Evolutionary conservation across 2,888 invertebrate species (phyloP).

Genomic region (Eilema sororculum): DNA sequence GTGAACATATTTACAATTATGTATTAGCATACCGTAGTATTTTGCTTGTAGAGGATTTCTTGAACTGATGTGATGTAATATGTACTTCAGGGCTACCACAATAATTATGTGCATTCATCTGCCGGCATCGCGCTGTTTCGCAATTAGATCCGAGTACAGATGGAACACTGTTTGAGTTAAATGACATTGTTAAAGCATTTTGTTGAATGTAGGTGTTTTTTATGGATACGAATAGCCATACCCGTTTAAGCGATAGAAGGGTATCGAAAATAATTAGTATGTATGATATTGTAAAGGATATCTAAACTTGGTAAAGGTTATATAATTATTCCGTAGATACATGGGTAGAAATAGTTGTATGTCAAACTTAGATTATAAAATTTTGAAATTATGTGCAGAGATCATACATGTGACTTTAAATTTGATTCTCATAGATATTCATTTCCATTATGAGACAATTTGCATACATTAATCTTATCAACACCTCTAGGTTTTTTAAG

Average conservation of each 20-base stretch:
- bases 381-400: background rate
- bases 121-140: conserved; percentile 27
- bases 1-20: conserved; percentile 66
- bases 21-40: conserved; percentile 60
- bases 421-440: background rate
- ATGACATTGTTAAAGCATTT: conserved; percentile 15
- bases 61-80: conserved; percentile 38
- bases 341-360: background rate
- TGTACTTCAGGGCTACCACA: conserved; percentile 35
- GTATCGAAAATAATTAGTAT: background rate
- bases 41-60: conserved; percentile 37
- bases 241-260: conserved; percentile 5
- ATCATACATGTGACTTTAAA: background rate
- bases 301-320: too few species aligned
- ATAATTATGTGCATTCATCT: conserved; percentile 30
- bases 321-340: too few species aligned
- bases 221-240: conserved; percentile 17
- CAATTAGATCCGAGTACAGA: conserved; percentile 24
- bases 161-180: conserved; percentile 15
- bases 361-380: too few species aligned
- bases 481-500: background rate
- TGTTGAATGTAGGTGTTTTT: conserved; percentile 19
- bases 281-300: background rate
- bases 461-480: background rate
- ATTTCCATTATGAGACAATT: background rate